phyloP scores from a whole-genome alignment of 2,797 vertebrate genomes.

The Urosaurus nigricauda region DNA sequence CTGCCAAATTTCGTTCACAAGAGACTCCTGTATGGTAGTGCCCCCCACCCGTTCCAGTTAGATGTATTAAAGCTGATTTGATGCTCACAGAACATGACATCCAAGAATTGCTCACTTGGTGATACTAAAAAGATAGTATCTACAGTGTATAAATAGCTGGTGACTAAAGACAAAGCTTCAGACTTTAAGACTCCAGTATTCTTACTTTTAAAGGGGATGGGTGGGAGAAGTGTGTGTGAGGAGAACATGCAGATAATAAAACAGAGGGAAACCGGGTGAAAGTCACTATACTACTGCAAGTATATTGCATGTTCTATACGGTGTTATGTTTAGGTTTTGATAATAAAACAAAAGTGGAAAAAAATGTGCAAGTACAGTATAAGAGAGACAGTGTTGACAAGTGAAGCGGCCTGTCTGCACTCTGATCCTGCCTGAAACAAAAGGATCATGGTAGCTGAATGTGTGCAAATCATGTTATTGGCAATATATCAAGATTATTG shows the following conservation, averaged over 20 bases:
- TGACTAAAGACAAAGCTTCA: conserved; percentile 60
- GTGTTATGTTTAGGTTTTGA: too few relatives aligned
- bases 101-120: conserved; percentile 62
- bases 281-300: conserved; percentile 48
- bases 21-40: not conserved
- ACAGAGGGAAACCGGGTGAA: conserved; percentile 51
- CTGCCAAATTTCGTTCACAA: conserved; percentile 12
- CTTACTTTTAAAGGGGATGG: conserved; percentile 56
- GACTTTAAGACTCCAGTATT: conserved; percentile 60
- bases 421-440: not conserved
- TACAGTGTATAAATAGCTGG: conserved; percentile 54
- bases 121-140: conserved; percentile 65
- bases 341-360: too few relatives aligned
- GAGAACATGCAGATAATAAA: conserved; percentile 53
- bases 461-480: conserved; percentile 23
- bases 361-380: conserved; percentile 40
- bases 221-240: conserved; percentile 44
- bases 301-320: too few relatives aligned
- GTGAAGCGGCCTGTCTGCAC: conserved; percentile 34
- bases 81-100: conserved; percentile 49
- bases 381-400: conserved; percentile 43
- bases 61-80: conserved; percentile 58
- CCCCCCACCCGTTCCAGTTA: conserved; percentile 28
- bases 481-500: conserved; percentile 37
- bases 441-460: conserved; percentile 52